A percentile compares a stretch with the other conserved stretches of the same genome.
Evolutionary conservation across 2,113 vertebrate genomes (phyloP).

Genomic region (Jacana jacana): DNA sequence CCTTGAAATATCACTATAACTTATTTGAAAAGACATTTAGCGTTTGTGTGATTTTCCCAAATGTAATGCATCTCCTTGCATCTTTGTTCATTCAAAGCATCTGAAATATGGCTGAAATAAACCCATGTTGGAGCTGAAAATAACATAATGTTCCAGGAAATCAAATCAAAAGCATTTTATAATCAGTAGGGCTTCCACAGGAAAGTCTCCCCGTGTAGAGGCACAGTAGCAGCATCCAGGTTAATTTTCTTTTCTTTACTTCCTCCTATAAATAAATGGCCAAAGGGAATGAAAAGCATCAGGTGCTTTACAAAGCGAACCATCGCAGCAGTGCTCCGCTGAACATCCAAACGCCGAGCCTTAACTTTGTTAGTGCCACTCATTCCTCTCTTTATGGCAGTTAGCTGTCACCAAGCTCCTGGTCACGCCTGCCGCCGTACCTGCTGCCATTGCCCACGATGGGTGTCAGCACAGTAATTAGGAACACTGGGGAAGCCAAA

Average conservation of each 20-base stretch:
- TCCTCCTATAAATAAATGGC: background rate
- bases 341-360: background rate
- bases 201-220: background rate
- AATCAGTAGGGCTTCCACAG: conserved; percentile 5
- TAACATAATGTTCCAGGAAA: conserved; percentile 28
- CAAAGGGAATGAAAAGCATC: background rate
- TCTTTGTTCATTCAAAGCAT: background rate
- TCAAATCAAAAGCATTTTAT: conserved; percentile 41
- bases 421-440: fast-evolving
- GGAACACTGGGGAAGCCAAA: background rate
- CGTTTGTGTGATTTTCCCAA: conserved; percentile 42
- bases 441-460: background rate
- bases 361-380: background rate
- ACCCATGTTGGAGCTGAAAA: conserved; percentile 32
- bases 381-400: background rate
- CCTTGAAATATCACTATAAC: conserved; percentile 74
- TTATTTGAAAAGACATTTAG: conserved; percentile 61
- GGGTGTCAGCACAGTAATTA: fast-evolving
- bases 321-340: background rate
- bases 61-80: conserved; percentile 42
- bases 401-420: background rate
- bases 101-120: conserved; percentile 42
- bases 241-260: background rate
- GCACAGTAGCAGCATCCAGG: background rate
- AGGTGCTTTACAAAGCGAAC: background rate